Evolutionary conservation across 2,113 vertebrate genomes (phyloP).

Genomic region (Cepphus grylle): DNA sequence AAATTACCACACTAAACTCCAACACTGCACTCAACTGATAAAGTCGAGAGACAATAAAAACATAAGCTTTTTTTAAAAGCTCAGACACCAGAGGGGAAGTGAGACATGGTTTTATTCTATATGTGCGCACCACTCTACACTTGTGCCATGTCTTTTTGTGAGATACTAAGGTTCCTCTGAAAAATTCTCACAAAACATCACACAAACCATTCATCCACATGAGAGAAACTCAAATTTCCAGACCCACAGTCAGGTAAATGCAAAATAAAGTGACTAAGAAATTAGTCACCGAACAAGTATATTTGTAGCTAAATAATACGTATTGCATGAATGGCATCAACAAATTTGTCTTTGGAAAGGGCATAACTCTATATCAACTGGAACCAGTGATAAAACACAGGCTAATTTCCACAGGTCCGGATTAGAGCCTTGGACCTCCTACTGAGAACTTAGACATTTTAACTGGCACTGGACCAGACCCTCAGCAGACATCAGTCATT

Average conservation of each 20-base stretch:
- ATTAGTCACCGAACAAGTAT: not conserved
- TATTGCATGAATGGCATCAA: not conserved
- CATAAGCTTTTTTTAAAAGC: not conserved
- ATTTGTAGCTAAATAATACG: not conserved
- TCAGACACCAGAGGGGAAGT: not conserved
- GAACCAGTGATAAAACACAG: not conserved
- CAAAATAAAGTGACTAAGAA: not conserved
- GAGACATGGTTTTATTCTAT: not conserved
- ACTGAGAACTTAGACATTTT: not conserved
- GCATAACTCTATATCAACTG: not conserved
- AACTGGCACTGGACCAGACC: not conserved
- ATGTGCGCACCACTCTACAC: accelerated
- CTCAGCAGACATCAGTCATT: not conserved
- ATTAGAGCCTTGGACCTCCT: not conserved
- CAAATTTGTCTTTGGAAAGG: not conserved
- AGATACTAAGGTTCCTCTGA: not conserved
- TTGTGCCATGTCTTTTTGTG: not conserved
- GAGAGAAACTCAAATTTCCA: not conserved
- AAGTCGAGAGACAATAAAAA: not conserved
- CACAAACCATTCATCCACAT: not conserved
- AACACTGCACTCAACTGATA: not conserved
- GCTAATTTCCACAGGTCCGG: not conserved
- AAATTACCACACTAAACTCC: not conserved
- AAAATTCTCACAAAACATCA: not conserved
- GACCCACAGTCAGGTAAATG: not conserved